These are phyloP conservation scores for Sycobia sp. DNA, from an alignment of 1,140 invertebrate species.

Conservation along the genomic window DNA sequence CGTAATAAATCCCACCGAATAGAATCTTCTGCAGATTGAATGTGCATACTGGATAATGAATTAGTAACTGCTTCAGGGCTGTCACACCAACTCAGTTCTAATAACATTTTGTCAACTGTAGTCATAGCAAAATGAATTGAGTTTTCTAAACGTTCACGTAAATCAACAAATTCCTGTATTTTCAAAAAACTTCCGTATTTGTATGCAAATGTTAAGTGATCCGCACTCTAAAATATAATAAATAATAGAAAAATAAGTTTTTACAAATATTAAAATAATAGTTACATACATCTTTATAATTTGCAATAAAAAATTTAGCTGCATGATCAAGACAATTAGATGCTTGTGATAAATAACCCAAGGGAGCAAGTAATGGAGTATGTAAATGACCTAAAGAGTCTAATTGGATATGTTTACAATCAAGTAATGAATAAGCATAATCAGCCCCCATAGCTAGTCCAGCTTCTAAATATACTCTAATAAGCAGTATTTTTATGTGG, in stretches of 20 bases:
- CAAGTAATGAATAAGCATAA: conserved; percentile 64
- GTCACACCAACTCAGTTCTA: conserved; percentile 71
- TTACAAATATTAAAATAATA: background rate
- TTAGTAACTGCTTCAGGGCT: conserved; percentile 46
- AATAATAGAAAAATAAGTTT: conserved; percentile 25
- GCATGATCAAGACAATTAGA: conserved; percentile 71
- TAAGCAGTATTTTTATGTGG: conserved; percentile 67
- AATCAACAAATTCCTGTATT: conserved; percentile 87
- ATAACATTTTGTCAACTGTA: conserved; percentile 78
- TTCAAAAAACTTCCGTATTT: conserved; percentile 93
- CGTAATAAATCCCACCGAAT: conserved; percentile 61
- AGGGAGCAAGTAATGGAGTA: conserved; percentile 72
- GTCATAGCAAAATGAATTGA: conserved; percentile 81
- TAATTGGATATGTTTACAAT: conserved; percentile 93
- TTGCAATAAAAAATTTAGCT: conserved; percentile 84
- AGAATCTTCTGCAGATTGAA: conserved; percentile 65
- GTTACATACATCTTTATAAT: conserved; percentile 80
- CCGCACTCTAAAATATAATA: conserved; percentile 74
- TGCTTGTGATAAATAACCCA: conserved; percentile 72
- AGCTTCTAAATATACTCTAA: conserved; percentile 65
- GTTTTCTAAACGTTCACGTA: conserved; percentile 78
- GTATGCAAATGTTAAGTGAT: conserved; percentile 89
- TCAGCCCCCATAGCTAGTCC: conserved; percentile 57
- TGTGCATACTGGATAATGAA: conserved; percentile 60
- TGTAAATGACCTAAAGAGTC: conserved; percentile 89